Percentiles rank a stretch among this genome's conserved stretches.
Conservation (phyloP, 2,888 invertebrate species). For the Drosophila tanythrix region DNA sequence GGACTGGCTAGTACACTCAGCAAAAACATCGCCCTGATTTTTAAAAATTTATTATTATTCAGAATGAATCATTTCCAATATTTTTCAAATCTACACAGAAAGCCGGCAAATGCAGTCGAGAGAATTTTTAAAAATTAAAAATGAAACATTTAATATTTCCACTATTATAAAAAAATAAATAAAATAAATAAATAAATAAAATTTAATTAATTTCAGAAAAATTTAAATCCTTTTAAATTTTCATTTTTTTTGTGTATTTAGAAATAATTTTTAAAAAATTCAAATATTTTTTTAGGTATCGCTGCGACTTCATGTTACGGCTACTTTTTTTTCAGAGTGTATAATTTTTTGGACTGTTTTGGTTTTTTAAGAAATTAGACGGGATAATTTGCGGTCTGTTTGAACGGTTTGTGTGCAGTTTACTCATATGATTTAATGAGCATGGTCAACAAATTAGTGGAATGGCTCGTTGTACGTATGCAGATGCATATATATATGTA, state of each 20-base stretch:
- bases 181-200: no score
- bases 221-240: no score
- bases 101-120: background rate
- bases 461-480: background rate
- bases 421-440: constrained; percentile 50
- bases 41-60: background rate
- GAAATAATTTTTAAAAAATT: no score
- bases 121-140: background rate
- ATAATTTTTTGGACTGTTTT: background rate
- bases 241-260: no score
- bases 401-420: constrained; percentile 46
- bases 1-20: background rate
- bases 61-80: background rate
- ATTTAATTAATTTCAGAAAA: no score
- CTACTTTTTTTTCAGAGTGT: background rate
- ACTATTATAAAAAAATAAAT: no score
- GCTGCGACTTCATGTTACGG: background rate
- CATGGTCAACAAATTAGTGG: constrained; percentile 33
- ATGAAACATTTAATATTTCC: no score
- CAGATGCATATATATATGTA: no score
- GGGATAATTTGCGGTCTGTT: constrained; percentile 65
- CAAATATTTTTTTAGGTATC: background rate
- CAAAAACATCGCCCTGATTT: background rate
- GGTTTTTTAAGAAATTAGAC: constrained; percentile 37
- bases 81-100: background rate